These are phyloP conservation scores for Callorhinus ursinus DNA, from an alignment of 2,113 vertebrate species.

Conservation along the genomic window DNA sequence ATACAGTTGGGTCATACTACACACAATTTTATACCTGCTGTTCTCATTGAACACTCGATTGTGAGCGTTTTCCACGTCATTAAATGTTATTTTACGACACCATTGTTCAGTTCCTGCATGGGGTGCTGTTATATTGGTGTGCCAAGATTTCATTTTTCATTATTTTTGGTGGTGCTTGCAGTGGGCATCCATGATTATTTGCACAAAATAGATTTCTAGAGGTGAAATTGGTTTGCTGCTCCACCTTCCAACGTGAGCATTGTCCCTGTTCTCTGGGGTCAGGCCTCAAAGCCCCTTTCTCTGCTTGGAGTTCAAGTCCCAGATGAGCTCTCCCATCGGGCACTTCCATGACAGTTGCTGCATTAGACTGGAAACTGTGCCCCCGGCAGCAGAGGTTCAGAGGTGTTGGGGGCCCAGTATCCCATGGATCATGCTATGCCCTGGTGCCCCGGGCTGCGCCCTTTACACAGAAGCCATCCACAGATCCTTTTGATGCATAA, in stretches of 20 bases:
- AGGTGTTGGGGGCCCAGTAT: background rate
- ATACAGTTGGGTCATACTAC: background rate
- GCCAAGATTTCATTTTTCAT: background rate
- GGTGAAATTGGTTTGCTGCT: background rate
- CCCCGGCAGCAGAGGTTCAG: rapidly evolving
- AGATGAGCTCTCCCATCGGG: background rate
- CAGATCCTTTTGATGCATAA: background rate
- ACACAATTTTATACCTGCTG: background rate
- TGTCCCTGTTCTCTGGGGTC: background rate
- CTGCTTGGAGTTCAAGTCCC: background rate
- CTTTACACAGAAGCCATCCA: background rate
- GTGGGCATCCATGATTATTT: background rate
- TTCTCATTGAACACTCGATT: background rate
- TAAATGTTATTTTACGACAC: background rate
- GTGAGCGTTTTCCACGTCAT: background rate
- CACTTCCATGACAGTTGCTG: background rate
- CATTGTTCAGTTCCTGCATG: background rate
- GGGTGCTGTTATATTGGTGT: background rate
- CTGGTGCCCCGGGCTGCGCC: background rate
- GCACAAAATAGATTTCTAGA: background rate
- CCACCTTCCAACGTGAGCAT: background rate
- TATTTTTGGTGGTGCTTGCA: background rate
- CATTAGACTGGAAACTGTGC: rapidly evolving
- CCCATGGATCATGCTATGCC: rapidly evolving
- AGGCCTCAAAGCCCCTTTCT: background rate